A percentile compares a stretch with the other conserved stretches of the same genome.
phyloP scores from a whole-genome alignment of 2,888 invertebrate species.

The Strigamia crassipes region DNA sequence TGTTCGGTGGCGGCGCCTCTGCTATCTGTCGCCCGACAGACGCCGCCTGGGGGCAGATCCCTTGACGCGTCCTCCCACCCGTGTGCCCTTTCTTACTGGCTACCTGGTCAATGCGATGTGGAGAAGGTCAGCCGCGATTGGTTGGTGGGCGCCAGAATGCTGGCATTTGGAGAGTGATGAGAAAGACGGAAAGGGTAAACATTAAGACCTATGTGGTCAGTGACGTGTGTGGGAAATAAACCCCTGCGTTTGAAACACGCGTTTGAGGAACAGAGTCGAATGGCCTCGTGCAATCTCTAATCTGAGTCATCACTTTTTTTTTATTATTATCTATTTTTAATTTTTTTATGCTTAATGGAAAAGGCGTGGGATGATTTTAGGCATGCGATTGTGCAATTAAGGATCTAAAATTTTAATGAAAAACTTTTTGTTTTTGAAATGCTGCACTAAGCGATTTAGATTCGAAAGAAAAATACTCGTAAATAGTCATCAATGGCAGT shows the following conservation, averaged over 20 bases:
- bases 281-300: neutral
- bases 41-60: slow-evolving; percentile 10
- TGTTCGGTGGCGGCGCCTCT: slow-evolving; percentile 4
- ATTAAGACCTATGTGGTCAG: neutral
- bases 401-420: neutral
- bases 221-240: slow-evolving; percentile 4
- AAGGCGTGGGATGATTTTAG: neutral
- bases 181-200: neutral
- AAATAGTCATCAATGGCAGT: neutral
- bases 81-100: neutral
- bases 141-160: neutral
- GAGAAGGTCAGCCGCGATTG: neutral
- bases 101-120: neutral
- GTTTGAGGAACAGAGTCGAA: neutral
- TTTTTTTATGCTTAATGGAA: neutral
- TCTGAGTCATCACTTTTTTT: neutral
- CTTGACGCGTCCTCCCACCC: neutral
- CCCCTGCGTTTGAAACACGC: no score
- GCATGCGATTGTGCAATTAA: no score
- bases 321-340: neutral
- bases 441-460: neutral
- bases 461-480: neutral
- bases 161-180: neutral
- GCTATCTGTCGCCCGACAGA: slow-evolving; percentile 4
- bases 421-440: neutral